A percentile compares a stretch with the other conserved stretches of the same genome.
phyloP scores from a whole-genome alignment of 2,888 invertebrate species.

The Polydrusus pterygomalis region DNA sequence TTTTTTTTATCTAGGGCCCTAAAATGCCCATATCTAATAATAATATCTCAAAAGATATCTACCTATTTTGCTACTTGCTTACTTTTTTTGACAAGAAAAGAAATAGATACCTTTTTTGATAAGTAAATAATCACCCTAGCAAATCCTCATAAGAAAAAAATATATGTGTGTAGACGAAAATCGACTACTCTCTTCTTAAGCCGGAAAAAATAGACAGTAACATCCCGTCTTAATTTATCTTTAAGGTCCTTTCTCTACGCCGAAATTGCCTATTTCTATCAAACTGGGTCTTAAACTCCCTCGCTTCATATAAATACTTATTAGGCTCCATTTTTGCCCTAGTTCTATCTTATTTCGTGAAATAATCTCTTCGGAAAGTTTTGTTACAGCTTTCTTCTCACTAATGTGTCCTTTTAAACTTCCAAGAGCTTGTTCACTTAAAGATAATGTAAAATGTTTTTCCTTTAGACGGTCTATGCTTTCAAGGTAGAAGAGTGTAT shows the following conservation, averaged over 20 bases:
- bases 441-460: constrained; percentile 15
- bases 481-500: too few relatives aligned
- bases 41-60: too few relatives aligned
- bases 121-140: too few relatives aligned
- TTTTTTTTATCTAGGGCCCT: too few relatives aligned
- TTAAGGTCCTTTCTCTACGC: neutral
- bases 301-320: constrained; percentile 4
- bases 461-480: neutral
- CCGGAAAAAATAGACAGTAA: neutral
- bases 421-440: neutral
- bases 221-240: neutral
- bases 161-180: too few relatives aligned
- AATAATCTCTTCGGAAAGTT: constrained; percentile 9
- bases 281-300: neutral
- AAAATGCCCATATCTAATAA: too few relatives aligned
- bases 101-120: too few relatives aligned
- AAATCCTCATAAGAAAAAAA: too few relatives aligned
- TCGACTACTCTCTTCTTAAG: too few relatives aligned
- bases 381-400: neutral
- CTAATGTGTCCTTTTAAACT: neutral
- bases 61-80: too few relatives aligned
- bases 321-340: neutral
- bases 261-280: neutral
- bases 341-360: constrained; percentile 5
- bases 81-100: too few relatives aligned